Percentiles rank a stretch among this genome's conserved stretches.
Conservation (phyloP, 2,888 invertebrate species). For the Julus scandinavius region DNA sequence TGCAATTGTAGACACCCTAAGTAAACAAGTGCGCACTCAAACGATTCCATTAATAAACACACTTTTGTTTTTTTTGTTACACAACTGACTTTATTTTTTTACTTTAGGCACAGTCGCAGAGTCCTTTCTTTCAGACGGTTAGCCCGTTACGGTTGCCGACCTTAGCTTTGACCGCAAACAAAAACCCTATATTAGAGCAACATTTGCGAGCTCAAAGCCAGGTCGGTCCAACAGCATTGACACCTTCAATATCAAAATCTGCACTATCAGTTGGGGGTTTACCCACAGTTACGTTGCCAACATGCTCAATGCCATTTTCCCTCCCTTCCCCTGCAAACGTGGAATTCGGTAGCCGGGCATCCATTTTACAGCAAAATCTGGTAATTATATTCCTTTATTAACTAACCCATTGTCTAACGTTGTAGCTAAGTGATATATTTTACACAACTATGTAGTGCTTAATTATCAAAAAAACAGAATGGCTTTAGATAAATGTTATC, state of each 20-base stretch:
- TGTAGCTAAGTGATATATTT: no score
- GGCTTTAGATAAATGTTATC: no score
- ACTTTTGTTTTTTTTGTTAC: no score
- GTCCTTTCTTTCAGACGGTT: no score
- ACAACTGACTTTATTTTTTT: no score
- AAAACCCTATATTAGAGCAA: background rate
- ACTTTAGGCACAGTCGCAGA: no score
- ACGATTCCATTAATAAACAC: no score
- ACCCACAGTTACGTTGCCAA: background rate
- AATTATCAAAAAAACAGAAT: no score
- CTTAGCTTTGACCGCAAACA: background rate
- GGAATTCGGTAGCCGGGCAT: conserved; percentile 29
- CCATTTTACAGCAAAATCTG: conserved; percentile 29
- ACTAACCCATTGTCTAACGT: no score
- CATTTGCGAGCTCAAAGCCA: background rate
- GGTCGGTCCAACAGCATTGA: background rate
- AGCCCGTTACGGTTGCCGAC: background rate
- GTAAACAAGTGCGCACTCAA: no score
- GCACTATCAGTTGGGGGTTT: background rate
- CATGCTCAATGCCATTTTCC: conserved; percentile 11
- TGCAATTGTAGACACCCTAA: no score
- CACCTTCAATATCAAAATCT: conserved; percentile 12
- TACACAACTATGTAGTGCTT: no score
- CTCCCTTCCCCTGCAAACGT: background rate
- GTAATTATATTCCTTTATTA: background rate